Evolutionary conservation across 1,140 invertebrate genomes (phyloP).

Genomic region (Heterodera schachtii): DNA sequence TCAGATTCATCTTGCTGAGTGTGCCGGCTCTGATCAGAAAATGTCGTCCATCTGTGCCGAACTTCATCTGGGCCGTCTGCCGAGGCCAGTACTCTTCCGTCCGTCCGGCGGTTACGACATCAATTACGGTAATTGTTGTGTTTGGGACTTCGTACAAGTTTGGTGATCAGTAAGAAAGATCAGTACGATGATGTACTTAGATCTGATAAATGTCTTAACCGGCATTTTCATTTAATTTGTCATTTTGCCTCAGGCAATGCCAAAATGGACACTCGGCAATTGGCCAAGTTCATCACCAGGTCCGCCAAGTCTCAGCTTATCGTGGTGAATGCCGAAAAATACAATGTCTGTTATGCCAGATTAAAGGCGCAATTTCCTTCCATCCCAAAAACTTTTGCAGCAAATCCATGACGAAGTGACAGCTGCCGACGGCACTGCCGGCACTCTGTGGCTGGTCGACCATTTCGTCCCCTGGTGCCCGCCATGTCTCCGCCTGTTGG

Average conservation of each 20-base stretch:
- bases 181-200: too few relatives aligned
- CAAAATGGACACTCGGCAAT: constrained; percentile 72
- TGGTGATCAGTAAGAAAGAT: too few relatives aligned
- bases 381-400: constrained; percentile 67
- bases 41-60: constrained; percentile 69
- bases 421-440: constrained; percentile 35
- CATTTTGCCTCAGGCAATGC: constrained; percentile 10
- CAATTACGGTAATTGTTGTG: constrained; percentile 70
- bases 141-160: constrained; percentile 1
- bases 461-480: constrained; percentile 82
- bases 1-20: constrained; percentile 29
- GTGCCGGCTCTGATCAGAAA: constrained; percentile 11
- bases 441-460: constrained; percentile 75
- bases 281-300: constrained; percentile 75
- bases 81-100: constrained; percentile 76
- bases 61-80: constrained; percentile 71
- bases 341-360: neutral
- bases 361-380: too few relatives aligned
- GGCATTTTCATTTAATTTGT: neutral
- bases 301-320: constrained; percentile 72
- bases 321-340: constrained; percentile 26
- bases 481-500: constrained; percentile 77
- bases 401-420: constrained; percentile 69
- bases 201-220: neutral
- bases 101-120: constrained; percentile 75